Evolutionary conservation across 2,113 vertebrate genomes (phyloP), one percentile per base, ranked within the genome.

Genomic region (Mormyrus lacerda): DNA sequence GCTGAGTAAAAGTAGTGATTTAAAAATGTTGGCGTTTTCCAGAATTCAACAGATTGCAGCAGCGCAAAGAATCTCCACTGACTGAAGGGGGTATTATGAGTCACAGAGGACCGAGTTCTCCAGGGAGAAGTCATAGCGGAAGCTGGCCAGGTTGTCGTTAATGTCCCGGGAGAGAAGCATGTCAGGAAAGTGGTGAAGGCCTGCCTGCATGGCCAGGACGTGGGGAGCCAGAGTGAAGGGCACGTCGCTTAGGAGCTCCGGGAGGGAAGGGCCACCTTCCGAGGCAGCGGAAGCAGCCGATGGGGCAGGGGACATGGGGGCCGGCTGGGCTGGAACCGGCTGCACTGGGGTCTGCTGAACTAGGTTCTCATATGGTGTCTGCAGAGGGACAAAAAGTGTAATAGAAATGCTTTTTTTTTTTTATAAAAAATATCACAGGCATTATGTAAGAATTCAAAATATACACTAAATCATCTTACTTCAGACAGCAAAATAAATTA

Each of bases 161-260:
- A 96, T 91, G 91, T 98, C 94, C 13, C 92, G 94, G 90, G 95
- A 93, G 90, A 98, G 94, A 87, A 96, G 91, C 27, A 95, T 93
- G 84, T 97, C 96, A 0, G 97, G 96, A 53, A 97, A 91, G 6
- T 95, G 94, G 9, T 92, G 87, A 85, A 89, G 92, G 90, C 94
- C 92, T 19, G 95, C 90, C 93, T 98, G 98, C 88, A 96, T 93
- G 2, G 96, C 96, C 89, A 97, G 92, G 88, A 99, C 93, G 4
- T 98, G 97, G 1, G 98, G 98, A 0, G 98, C 97, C 90, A 99
- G 91, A 85, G 97, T 97, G 95, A 99, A 99, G 47, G 98, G 98
- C 6, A 99, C 91, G 0, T 99, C 98, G 6, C 93, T 95, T 17
- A 99, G 97, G 21, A 99, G 96, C 65, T 99, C 98, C 0, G 96